phyloP scores from a whole-genome alignment of 1,140 invertebrate genomes.

The Chironomus tepperi region DNA sequence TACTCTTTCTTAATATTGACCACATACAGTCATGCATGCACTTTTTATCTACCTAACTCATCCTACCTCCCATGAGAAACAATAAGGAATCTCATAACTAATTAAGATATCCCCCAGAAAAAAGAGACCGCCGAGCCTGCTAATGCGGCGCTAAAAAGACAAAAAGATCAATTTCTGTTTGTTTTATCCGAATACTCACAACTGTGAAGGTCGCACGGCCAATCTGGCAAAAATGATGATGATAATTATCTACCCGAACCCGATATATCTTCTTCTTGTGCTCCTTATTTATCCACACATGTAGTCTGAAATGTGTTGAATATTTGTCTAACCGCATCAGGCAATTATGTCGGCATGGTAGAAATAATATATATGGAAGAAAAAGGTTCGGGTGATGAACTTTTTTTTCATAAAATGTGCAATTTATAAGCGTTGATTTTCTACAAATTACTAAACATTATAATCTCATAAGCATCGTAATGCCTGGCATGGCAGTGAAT shows the following conservation, averaged over 20 bases:
- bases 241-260: not conserved
- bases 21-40: not conserved
- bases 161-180: not conserved
- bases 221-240: slow-evolving; percentile 1
- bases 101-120: not conserved
- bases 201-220: not conserved
- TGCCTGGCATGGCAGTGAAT: not conserved
- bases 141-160: not conserved
- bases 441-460: slow-evolving; percentile 23
- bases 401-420: not conserved
- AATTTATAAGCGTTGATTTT: slow-evolving; percentile 5
- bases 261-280: not conserved
- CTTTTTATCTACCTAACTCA: no score
- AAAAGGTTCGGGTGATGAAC: not conserved
- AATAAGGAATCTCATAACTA: not conserved
- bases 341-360: not conserved
- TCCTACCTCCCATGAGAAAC: no score
- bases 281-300: not conserved
- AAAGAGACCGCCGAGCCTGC: not conserved
- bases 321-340: slow-evolving; percentile 1
- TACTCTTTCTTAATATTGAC: no score
- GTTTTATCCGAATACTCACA: not conserved
- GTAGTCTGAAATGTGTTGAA: not conserved
- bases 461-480: slow-evolving; percentile 20
- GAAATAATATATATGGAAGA: not conserved